A percentile compares a stretch with the other conserved stretches of the same genome.
Evolutionary conservation across 2,888 invertebrate species (phyloP).

Genomic region (Oscheius sp.): DNA sequence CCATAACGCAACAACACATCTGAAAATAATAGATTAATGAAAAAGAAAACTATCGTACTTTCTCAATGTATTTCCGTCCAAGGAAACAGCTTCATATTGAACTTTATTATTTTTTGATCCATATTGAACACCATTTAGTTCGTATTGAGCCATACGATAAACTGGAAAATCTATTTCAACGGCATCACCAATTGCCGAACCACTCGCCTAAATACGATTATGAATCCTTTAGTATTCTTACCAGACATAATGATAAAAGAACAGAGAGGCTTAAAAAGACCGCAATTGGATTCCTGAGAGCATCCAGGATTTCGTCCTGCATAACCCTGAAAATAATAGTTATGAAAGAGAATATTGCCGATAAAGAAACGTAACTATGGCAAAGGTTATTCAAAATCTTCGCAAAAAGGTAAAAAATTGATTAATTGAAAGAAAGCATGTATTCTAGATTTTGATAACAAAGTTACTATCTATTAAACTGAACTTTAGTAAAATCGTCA

Average conservation of each 20-base stretch:
- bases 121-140: constrained; percentile 62
- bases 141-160: constrained; percentile 71
- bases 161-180: constrained; percentile 65
- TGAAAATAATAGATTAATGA: constrained; percentile 5
- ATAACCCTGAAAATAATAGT: constrained; percentile 31
- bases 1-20: constrained; percentile 69
- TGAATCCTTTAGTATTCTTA: constrained; percentile 25
- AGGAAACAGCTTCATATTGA: constrained; percentile 67
- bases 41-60: constrained; percentile 40
- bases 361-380: constrained; percentile 7
- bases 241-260: constrained; percentile 57
- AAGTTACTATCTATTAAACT: no score
- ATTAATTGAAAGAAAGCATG: no score
- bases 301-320: constrained; percentile 62
- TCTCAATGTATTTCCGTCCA: constrained; percentile 59
- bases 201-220: constrained; percentile 42
- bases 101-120: constrained; percentile 65
- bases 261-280: constrained; percentile 51
- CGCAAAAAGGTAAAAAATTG: no score
- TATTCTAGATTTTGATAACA: no score
- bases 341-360: background rate
- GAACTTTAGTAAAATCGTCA: no score
- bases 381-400: background rate
- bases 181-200: constrained; percentile 55
- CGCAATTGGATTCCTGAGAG: constrained; percentile 58